phyloP scores from a whole-genome alignment of 1,140 invertebrate genomes.

The Zaprionus capensis region DNA sequence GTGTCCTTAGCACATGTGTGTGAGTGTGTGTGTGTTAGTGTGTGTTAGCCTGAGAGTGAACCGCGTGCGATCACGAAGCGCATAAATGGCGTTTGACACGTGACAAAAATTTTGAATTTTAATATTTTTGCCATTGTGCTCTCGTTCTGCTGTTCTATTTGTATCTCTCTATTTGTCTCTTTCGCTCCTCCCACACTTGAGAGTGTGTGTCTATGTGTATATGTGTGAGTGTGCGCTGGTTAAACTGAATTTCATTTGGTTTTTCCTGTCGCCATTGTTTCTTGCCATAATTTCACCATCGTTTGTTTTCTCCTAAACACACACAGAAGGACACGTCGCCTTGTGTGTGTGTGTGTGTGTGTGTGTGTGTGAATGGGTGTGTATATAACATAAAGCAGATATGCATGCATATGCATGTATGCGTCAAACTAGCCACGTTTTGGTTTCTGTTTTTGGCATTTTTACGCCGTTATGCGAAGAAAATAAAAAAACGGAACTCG shows the following conservation, averaged over 20 bases:
- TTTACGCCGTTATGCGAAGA: neutral
- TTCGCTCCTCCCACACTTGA: neutral
- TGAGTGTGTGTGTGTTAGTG: slow-evolving; percentile 11
- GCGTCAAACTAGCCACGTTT: slow-evolving; percentile 9
- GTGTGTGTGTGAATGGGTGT: no score
- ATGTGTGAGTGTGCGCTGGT: slow-evolving; percentile 29
- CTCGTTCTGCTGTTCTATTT: slow-evolving; percentile 9
- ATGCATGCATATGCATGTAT: neutral
- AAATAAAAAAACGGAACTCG: slow-evolving; percentile 7
- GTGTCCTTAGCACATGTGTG: slow-evolving; percentile 11
- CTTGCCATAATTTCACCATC: slow-evolving; percentile 29
- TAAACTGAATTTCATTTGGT: slow-evolving; percentile 75
- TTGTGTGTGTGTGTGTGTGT: neutral
- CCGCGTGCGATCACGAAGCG: slow-evolving; percentile 76
- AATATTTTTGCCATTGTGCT: slow-evolving; percentile 64
- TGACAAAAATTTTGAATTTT: slow-evolving; percentile 79
- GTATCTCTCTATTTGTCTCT: slow-evolving; percentile 12
- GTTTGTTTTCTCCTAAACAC: slow-evolving; percentile 25
- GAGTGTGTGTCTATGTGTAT: neutral
- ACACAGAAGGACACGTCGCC: neutral
- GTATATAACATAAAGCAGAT: no score
- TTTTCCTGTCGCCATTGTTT: slow-evolving; percentile 58
- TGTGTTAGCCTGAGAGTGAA: slow-evolving; percentile 17
- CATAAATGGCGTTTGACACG: slow-evolving; percentile 81
- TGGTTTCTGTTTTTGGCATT: slow-evolving; percentile 17